Percentiles rank a stretch among this genome's conserved stretches.
Evolutionary conservation across 2,797 vertebrate genomes (phyloP).

Genomic region (Hozukius guyotensis): DNA sequence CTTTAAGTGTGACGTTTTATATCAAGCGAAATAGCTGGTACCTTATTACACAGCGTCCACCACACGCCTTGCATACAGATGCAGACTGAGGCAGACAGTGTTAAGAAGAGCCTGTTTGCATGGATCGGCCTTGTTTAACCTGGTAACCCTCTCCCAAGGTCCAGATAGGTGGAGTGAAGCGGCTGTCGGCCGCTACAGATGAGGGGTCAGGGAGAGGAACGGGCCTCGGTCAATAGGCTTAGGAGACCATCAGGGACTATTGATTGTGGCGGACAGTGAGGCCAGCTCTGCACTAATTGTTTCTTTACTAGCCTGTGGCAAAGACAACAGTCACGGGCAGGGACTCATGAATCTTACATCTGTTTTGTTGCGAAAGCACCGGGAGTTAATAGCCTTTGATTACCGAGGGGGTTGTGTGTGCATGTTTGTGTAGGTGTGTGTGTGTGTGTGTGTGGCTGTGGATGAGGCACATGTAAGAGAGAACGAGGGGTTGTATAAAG

Average conservation of each 20-base stretch:
- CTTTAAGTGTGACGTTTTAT: not conserved
- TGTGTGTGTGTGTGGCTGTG: not conserved
- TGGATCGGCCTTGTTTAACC: slow-evolving; percentile 70
- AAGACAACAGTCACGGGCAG: slow-evolving; percentile 81
- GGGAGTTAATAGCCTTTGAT: slow-evolving; percentile 83
- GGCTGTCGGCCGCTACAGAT: slow-evolving; percentile 68
- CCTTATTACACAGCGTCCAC: not conserved
- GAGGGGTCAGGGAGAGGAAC: slow-evolving; percentile 72
- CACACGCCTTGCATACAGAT: slow-evolving; percentile 34
- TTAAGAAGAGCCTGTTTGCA: slow-evolving; percentile 64
- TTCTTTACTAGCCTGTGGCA: slow-evolving; percentile 85
- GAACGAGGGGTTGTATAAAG: not conserved
- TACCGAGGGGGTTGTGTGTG: slow-evolving; percentile 58
- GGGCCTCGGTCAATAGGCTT: slow-evolving; percentile 82
- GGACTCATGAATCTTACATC: slow-evolving; percentile 84
- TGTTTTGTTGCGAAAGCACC: slow-evolving; percentile 78
- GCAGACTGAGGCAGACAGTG: slow-evolving; percentile 26
- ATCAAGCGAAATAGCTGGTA: slow-evolving; percentile 22
- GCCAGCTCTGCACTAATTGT: slow-evolving; percentile 85
- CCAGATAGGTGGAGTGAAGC: slow-evolving; percentile 56
- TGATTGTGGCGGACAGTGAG: slow-evolving; percentile 80
- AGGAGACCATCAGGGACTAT: slow-evolving; percentile 84
- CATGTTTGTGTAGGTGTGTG: slow-evolving; percentile 8
- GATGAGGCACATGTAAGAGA: not conserved
- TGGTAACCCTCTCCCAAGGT: slow-evolving; percentile 61